Base-by-base conservation (phyloP, 2,113 vertebrate genomes). In the Neotoma lepida region DNA sequence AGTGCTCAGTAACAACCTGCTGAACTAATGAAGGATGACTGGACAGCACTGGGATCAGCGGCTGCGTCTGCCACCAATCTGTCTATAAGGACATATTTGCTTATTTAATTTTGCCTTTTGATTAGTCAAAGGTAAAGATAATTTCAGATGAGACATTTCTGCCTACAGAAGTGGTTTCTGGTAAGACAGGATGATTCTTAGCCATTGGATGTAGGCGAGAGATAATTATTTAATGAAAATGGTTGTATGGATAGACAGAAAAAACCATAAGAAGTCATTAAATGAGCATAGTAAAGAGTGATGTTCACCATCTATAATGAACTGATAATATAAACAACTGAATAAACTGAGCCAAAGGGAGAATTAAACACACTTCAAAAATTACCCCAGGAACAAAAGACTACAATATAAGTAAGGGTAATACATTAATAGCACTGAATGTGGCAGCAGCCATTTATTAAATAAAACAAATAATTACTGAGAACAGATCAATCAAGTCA, bases 381-480 rank as follows among this genome's bases (percentile, higher is more conserved):
- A 71, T 56, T 56, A 87, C 35, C 22, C 14, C 35, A 87, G 86
- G 22, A 71, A 41, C n/a, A 71, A 71, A 86, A 39, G 33, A 51
- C 35, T 70, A 39, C 26, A 86, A 70, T 54, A 70, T 4, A 54
- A 41, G 49, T 4, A 54, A 41, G 49, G 66, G 24, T 71, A 70
- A 87, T 51, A 54, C 49, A 71, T 71, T 87, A 71, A 71, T 2
- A 54, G 2, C 24, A 26, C 35, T 30, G 4, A 39, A 56, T 71
- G 86, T 87, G 66, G 49, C 46, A 56, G 66, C 14, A 71, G 85
- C 8, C 22, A 54, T 70, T 87, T 39, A 56, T 71, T 71, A 87
- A 87, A 87, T 41, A 54, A 68, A 86, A 86, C 63, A 70, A n/a
- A 87, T 54, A 71, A 87, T 70, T 70, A 70, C 49, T 86, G 64